Base-by-base conservation (phyloP, 2,113 vertebrate species). In the Patagioenas fasciata region DNA sequence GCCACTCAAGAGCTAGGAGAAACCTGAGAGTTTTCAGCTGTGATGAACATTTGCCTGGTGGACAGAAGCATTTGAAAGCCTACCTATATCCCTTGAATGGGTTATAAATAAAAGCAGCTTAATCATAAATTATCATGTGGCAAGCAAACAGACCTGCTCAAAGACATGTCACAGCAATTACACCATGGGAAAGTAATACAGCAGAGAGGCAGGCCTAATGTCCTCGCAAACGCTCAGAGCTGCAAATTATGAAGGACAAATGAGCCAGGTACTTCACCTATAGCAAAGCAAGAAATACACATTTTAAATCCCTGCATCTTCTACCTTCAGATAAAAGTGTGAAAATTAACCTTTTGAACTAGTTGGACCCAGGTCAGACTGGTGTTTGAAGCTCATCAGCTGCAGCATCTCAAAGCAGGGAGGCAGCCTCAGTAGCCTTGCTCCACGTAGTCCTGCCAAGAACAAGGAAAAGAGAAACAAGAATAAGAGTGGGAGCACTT, bases 151-250 rank as follows among this genome's bases (percentile, higher is more conserved):
- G 26, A 42, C 6, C 40, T 38, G 15, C 58, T 80, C 25, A 65
- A 82, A 75, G 36, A 32, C 11, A 5, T 0, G 3, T 32, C 58
- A 70, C 25, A 65, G 48, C 38, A 60, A 25, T 24, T 66, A 61
- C 32, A n/a, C 0, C 0, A 36, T 0, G 0, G 29, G 74, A 86
- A 19, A 77, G 74, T 23, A 48, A 19, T 36, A 48, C 11, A 38
- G n/a, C 51, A 60, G 24, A 64, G 47, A 54, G 34, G 6, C 6
- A 67, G 34, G 28, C 53, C 60, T 75, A n/a, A 7, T 1, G 2
- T n/a, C 57, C 51, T 42, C 77, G 34, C 32, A 67, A 86, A 62
- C 8, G 42, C n/a, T 70, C n/a, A 24, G 53, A 48, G 15, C 23
- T 78, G 51, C 24, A 88, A 54, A 17, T 60, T 34, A 5, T 3